A percentile compares a stretch with the other conserved stretches of the same genome.
These are phyloP conservation scores for Cephus rjabovi DNA, from an alignment of 2,888 invertebrate species.

Conservation along the genomic window DNA sequence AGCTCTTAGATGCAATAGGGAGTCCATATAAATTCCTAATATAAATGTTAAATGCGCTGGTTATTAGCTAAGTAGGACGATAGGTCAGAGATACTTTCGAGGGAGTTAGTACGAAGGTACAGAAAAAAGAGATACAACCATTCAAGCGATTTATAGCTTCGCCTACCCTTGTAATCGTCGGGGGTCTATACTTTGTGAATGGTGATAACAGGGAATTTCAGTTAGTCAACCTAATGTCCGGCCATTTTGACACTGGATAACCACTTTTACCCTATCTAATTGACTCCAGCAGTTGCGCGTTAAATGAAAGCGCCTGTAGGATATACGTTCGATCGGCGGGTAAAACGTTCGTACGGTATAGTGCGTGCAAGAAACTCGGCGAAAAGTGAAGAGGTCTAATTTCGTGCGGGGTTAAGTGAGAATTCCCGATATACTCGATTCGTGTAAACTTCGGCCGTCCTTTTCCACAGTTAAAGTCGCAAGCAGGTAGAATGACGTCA, in stretches of 20 bases:
- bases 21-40: background rate
- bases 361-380: background rate
- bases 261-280: background rate
- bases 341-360: background rate
- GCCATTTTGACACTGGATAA: background rate
- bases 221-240: background rate
- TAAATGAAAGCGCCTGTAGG: background rate
- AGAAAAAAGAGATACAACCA: conserved; percentile 16
- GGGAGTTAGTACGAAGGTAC: conserved; percentile 25
- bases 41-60: background rate
- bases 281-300: background rate
- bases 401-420: background rate
- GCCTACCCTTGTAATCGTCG: conserved; percentile 18
- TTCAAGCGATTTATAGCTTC: conserved; percentile 9
- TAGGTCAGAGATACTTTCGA: background rate
- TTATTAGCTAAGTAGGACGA: conserved; percentile 17
- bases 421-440: background rate
- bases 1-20: background rate
- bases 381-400: background rate
- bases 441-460: conserved; percentile 9
- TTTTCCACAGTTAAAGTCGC: conserved; percentile 43
- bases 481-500: conserved; percentile 49
- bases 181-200: conserved; percentile 21
- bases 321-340: background rate
- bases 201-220: background rate